Conservation (phyloP, 2,797 vertebrate genomes). For the Cephalopachus bancanus region DNA sequence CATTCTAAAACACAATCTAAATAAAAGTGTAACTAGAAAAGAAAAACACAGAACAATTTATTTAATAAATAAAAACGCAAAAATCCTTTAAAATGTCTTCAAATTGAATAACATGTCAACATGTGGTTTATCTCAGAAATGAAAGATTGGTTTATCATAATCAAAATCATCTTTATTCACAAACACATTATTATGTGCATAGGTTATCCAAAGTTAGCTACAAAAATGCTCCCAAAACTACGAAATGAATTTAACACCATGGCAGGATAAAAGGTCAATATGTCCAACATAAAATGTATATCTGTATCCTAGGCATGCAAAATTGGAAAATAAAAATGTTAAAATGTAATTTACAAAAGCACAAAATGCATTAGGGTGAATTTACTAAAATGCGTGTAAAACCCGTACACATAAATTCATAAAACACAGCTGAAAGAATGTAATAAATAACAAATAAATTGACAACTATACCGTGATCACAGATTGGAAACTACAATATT, state of each 20-base stretch:
- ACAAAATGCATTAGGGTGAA: neutral
- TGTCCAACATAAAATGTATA: neutral
- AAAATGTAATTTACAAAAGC: neutral
- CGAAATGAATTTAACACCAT: neutral
- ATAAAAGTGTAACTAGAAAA: neutral
- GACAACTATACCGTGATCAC: neutral
- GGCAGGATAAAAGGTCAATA: neutral
- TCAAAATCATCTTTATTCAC: neutral
- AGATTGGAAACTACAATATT: neutral
- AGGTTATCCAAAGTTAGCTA: neutral
- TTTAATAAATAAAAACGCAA: neutral
- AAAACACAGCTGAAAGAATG: neutral
- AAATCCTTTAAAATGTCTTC: neutral
- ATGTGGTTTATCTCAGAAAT: neutral
- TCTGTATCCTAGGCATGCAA: neutral
- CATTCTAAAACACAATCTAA: neutral
- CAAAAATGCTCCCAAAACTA: neutral
- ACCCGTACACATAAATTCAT: neutral
- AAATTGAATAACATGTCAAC: neutral
- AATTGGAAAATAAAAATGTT: neutral
- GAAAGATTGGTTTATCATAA: neutral
- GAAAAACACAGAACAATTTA: neutral
- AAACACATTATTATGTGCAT: neutral
- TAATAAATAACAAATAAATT: neutral
- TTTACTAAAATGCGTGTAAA: neutral